A percentile compares a stretch with the other conserved stretches of the same genome.
Evolutionary conservation across 2,888 invertebrate genomes (phyloP).

Genomic region (Hemistola chrysoprasaria): DNA sequence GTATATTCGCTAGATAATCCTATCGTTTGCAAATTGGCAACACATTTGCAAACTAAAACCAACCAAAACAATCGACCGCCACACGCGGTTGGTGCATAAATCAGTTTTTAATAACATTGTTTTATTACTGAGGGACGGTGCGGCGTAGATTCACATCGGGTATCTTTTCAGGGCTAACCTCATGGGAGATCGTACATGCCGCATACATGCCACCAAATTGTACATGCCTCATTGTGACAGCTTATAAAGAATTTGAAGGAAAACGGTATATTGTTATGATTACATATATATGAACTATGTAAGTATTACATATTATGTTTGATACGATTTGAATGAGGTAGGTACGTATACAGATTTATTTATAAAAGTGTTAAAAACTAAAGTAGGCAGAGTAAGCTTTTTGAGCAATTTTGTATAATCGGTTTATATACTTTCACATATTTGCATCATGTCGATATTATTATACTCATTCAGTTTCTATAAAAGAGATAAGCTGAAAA

Average conservation of each 20-base stretch:
- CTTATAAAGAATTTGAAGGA: slow-evolving; percentile 1
- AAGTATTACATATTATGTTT: no score
- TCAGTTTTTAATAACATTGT: slow-evolving; percentile 46
- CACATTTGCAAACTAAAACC: slow-evolving; percentile 16
- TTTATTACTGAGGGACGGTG: slow-evolving; percentile 38
- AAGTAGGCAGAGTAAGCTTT: no score
- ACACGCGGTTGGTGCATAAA: slow-evolving; percentile 35
- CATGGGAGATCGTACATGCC: slow-evolving; percentile 12
- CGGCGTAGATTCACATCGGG: slow-evolving; percentile 27
- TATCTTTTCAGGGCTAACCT: slow-evolving; percentile 1
- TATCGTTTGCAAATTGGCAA: slow-evolving; percentile 9
- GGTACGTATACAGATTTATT: no score
- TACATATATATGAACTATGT: no score
- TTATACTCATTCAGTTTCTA: no score
- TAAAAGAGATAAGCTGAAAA: no score
- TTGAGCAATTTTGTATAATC: no score
- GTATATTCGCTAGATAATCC: not conserved
- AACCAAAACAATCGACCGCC: slow-evolving; percentile 17
- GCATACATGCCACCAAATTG: slow-evolving; percentile 6
- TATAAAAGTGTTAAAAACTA: no score
- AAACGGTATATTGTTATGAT: no score
- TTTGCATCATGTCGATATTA: no score
- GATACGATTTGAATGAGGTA: no score
- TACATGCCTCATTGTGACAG: slow-evolving; percentile 1
- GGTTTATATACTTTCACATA: no score